phyloP scores from a whole-genome alignment of 2,888 invertebrate genomes.

The Pristionchus fissidentatus region DNA sequence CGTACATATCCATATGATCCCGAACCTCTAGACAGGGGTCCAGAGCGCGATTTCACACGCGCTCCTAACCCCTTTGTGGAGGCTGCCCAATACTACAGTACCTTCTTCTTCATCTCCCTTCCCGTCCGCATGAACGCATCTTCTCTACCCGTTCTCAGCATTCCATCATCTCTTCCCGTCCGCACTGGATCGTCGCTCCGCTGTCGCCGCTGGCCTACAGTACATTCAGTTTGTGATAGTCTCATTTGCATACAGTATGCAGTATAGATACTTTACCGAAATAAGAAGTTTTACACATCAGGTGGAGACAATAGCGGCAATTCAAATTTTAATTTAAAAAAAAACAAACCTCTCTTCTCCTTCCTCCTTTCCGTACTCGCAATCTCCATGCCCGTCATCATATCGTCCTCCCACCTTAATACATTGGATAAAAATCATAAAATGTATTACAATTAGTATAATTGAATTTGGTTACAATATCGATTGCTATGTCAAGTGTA shows the following conservation, averaged over 20 bases:
- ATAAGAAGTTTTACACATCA: neutral
- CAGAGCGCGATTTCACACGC: too few relatives aligned
- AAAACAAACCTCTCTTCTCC: neutral
- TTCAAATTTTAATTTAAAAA: neutral
- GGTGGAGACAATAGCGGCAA: neutral
- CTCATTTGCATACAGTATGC: neutral
- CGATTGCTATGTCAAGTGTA: too few relatives aligned
- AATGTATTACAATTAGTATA: neutral
- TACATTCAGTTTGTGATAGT: neutral
- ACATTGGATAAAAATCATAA: neutral
- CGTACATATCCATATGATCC: too few relatives aligned
- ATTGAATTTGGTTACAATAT: neutral
- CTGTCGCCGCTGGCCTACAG: neutral
- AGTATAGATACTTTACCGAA: neutral
- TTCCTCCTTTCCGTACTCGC: slow-evolving; percentile 3
- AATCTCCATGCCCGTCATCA: slow-evolving; percentile 28
- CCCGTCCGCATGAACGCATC: neutral
- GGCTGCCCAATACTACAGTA: neutral
- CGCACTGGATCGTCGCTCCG: neutral
- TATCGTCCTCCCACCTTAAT: slow-evolving; percentile 18
- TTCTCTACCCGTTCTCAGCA: neutral
- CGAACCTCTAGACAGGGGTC: too few relatives aligned
- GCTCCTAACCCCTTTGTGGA: neutral
- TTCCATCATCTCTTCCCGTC: neutral
- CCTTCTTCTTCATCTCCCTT: neutral